These are phyloP conservation scores for Parambassis ranga DNA, from an alignment of 2,797 vertebrate genomes.

Conservation along the genomic window DNA sequence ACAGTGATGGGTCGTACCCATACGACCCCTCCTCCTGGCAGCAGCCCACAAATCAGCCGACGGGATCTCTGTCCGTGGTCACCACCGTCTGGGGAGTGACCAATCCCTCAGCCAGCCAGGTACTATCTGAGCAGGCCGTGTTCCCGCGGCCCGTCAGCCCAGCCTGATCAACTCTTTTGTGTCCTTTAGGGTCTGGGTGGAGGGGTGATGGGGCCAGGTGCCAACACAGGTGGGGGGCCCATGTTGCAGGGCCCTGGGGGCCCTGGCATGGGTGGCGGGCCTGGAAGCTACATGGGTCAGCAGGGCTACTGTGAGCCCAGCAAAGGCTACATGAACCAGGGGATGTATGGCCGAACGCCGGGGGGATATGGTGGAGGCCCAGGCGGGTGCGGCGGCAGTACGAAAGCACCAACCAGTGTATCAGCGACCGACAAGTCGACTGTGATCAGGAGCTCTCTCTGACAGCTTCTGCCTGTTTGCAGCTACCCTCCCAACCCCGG, in stretches of 20 bases:
- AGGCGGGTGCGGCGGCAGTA: conserved; percentile 68
- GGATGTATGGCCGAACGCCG: conserved; percentile 80
- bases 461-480: neutral
- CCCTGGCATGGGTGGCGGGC: conserved; percentile 81
- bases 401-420: too few relatives aligned
- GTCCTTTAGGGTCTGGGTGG: conserved; percentile 85
- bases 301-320: conserved; percentile 84
- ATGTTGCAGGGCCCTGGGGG: conserved; percentile 84
- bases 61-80: conserved; percentile 92
- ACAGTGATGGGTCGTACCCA: conserved; percentile 89
- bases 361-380: conserved; percentile 70
- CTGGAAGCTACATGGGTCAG: conserved; percentile 85
- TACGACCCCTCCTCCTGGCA: conserved; percentile 87
- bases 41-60: conserved; percentile 87
- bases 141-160: too few relatives aligned
- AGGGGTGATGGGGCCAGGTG: conserved; percentile 87
- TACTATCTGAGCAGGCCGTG: too few relatives aligned
- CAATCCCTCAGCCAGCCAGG: conserved; percentile 92
- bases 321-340: conserved; percentile 87
- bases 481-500: conserved; percentile 83
- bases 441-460: too few relatives aligned
- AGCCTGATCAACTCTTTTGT: too few relatives aligned
- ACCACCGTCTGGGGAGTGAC: conserved; percentile 94
- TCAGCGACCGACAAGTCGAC: too few relatives aligned
- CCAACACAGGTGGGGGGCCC: conserved; percentile 81